Evolutionary conservation across 2,113 vertebrate species (phyloP).

Genomic region (Pseudorhombus dupliciocellatus): DNA sequence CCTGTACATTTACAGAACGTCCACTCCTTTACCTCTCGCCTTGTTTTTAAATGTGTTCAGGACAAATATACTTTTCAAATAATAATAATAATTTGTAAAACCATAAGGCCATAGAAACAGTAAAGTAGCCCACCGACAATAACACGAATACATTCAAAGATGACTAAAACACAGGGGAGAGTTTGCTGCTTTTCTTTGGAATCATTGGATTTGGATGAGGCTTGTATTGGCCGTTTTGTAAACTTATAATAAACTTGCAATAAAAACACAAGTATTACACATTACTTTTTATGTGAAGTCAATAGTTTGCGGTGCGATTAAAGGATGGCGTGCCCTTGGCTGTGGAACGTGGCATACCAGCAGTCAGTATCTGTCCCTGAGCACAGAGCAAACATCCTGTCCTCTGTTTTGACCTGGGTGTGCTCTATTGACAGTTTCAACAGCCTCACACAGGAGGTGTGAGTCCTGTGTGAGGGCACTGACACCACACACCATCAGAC

Average conservation of each 20-base stretch:
- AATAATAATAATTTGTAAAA: too few relatives aligned
- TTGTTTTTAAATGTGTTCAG: not conserved
- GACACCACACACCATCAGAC: not conserved
- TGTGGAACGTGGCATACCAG: not conserved
- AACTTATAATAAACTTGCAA: not conserved
- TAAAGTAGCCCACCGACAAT: too few relatives aligned
- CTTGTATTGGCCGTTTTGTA: too few relatives aligned
- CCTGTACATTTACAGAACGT: not conserved
- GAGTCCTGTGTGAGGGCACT: not conserved
- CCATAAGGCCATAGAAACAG: too few relatives aligned
- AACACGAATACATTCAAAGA: too few relatives aligned
- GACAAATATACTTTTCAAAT: too few relatives aligned
- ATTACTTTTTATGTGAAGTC: not conserved
- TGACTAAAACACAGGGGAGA: not conserved
- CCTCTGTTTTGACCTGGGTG: slow-evolving; percentile 16
- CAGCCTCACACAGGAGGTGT: slow-evolving; percentile 1
- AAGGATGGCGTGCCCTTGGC: too few relatives aligned
- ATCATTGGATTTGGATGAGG: too few relatives aligned
- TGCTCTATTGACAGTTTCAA: slow-evolving; percentile 32
- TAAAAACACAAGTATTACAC: too few relatives aligned
- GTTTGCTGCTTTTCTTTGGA: too few relatives aligned
- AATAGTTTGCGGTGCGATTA: not conserved
- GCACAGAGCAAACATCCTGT: slow-evolving; percentile 25
- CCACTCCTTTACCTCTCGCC: not conserved
- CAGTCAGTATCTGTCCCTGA: not conserved